A percentile compares a stretch with the other conserved stretches of the same genome.
These are phyloP conservation scores for Parazoanthus darwini DNA, from an alignment of 92 coral and sea anemone species.

Conservation along the genomic window DNA sequence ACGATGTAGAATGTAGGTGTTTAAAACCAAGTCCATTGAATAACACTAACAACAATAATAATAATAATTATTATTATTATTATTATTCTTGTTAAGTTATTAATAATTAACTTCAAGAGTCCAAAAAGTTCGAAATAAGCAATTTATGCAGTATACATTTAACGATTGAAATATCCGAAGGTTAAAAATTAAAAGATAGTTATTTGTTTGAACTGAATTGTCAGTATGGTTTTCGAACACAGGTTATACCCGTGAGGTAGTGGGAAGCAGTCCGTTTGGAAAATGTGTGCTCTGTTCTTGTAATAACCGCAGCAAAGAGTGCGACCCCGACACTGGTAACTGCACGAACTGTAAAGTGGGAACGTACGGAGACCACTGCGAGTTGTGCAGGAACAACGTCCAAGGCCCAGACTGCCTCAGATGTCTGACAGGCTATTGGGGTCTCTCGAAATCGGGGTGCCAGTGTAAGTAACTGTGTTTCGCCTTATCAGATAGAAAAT, in stretches of 20 bases:
- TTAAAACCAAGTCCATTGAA: too few species aligned
- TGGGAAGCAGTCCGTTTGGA: constrained; percentile 64
- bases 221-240: constrained; percentile 2
- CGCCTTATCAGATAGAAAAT: too few species aligned
- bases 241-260: constrained; percentile 87
- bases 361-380: constrained; percentile 81
- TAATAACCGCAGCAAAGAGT: constrained; percentile 73
- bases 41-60: background rate
- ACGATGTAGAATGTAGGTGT: too few species aligned
- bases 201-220: background rate
- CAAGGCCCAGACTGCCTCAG: constrained; percentile 76
- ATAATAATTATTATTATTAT: background rate
- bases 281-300: constrained; percentile 84
- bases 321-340: constrained; percentile 77
- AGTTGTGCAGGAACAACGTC: constrained; percentile 78
- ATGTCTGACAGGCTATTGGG: constrained; percentile 84
- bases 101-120: background rate
- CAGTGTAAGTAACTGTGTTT: constrained; percentile 51
- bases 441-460: constrained; percentile 76
- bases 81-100: background rate
- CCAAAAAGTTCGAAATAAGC: too few species aligned
- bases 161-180: too few species aligned
- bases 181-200: background rate
- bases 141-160: too few species aligned
- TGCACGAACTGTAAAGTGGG: constrained; percentile 86